Base-by-base conservation (phyloP, 2,797 vertebrate species). In the Chelon labrosus region DNA sequence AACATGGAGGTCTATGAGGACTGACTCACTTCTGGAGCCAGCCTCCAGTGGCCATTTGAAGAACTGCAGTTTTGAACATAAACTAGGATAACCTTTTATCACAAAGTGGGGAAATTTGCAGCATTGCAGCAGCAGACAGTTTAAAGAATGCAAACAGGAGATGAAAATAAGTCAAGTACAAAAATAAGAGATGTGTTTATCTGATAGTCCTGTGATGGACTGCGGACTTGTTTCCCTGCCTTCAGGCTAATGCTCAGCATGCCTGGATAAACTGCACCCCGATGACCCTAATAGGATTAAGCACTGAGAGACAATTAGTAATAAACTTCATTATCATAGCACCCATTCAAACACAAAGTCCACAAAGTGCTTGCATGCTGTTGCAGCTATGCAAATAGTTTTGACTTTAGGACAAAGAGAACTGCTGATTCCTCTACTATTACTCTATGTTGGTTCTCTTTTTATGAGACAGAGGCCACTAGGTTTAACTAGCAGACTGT, bases 401-500 rank as follows among this genome's bases (percentile, higher is more conserved):
- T 50, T 70, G 70, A 61, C 55, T 75, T 56, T 5, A 65, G 31
- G 49, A 68, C 12, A 50, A 44, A 71, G 16, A 69, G 67, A 60
- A 75, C 52, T 35, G 60, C 75, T 51, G 73, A 80, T 81, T 83
- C 70, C 57, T 75, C 57, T 17, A 11, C 51, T 64, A 39, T 69
- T 69, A 57, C 38, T 70, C 38, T 17, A 64, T 19, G 70, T 50
- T 65, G 65, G 61, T 58, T 61, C 54, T 69, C 52, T 63, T 35
- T 80, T 73, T 75, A 72, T 35, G 39, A 73, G 70, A 69, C 77
- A 51, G 82, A 85, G 90, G 85, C 88, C 85, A 75, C 17, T 35
- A 81, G 83, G 86, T 91, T 91, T 84, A 89, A 83, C 75, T 54
- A 64, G 73, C 56, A 52, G 38, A 74, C 74, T 22, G 13, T 10